Evolutionary conservation across 2,113 vertebrate genomes (phyloP).

Genomic region (Mus musculus): GRCm39 chr4:126627001-126627500

Average conservation of each 20-base stretch:
- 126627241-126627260: not conserved
- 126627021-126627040: not conserved
- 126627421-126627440: not conserved
- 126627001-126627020: not conserved
- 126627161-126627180: not conserved
- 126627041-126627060: not conserved
- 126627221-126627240: not conserved
- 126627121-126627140: not conserved
- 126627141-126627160: not conserved
- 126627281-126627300: conserved; percentile 42
- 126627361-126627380: not conserved
- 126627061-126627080: not conserved
- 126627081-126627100: not conserved
- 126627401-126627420: not conserved
- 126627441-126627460: not conserved
- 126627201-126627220: not conserved
- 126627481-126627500: not conserved
- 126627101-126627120: not conserved
- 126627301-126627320: conserved; percentile 46
- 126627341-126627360: not conserved
- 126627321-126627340: not conserved
- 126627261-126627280: not conserved
- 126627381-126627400: not conserved
- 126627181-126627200: too few relatives aligned
- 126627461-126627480: not conserved